phyloP scores from a whole-genome alignment of 2,797 vertebrate species.

The Leontocebus nigricollis region DNA sequence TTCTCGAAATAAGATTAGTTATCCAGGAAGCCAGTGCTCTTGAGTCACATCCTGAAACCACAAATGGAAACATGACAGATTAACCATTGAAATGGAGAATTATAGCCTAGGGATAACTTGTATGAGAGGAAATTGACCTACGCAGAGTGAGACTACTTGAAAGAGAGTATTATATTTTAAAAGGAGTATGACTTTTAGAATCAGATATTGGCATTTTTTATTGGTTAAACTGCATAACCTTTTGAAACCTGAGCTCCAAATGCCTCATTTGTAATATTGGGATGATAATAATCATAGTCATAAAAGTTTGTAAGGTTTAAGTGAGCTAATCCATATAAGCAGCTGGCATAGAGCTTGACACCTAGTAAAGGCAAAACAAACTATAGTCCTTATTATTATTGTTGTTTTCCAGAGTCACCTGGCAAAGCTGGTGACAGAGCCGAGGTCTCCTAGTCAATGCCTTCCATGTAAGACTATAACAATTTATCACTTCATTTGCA shows the following conservation, averaged over 20 bases:
- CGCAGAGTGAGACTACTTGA: neutral
- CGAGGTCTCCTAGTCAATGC: neutral
- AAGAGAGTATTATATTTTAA: conserved; percentile 38
- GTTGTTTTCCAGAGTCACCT: neutral
- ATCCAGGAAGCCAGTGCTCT: conserved; percentile 7
- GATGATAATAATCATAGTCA: conserved; percentile 1
- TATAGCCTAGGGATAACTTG: neutral
- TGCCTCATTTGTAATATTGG: conserved; percentile 6
- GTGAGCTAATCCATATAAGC: conserved; percentile 5
- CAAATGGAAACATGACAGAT: neutral
- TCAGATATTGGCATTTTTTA: neutral
- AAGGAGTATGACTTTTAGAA: conserved; percentile 24
- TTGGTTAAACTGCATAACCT: conserved; percentile 29
- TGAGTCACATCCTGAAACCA: conserved; percentile 59
- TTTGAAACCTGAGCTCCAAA: conserved; percentile 14
- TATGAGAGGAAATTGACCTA: conserved; percentile 18
- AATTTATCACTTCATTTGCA: neutral
- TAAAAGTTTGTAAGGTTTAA: neutral
- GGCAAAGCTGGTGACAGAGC: neutral
- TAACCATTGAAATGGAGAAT: conserved; percentile 16
- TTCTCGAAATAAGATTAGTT: conserved; percentile 38
- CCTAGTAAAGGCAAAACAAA: conserved; percentile 10
- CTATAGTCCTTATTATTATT: neutral
- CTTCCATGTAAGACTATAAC: neutral
- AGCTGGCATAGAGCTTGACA: neutral